phyloP scores from a whole-genome alignment of 2,113 vertebrate genomes.

The Chroicocephalus ridibundus region DNA sequence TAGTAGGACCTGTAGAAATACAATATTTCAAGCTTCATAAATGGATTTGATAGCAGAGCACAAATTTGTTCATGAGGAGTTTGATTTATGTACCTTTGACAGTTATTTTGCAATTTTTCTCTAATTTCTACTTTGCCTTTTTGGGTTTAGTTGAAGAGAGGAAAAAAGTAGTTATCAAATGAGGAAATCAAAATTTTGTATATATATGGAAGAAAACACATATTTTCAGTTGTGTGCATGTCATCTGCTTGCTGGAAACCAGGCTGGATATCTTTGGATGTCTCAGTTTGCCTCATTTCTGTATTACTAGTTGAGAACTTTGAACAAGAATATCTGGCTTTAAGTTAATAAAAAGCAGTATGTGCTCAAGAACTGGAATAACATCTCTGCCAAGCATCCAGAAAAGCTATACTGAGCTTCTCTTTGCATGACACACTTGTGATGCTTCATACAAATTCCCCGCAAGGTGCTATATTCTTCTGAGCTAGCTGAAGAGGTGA shows the following conservation, averaged over 20 bases:
- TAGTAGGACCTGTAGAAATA: background rate
- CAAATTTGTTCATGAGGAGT: background rate
- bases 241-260: background rate
- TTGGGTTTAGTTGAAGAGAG: background rate
- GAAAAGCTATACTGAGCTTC: background rate
- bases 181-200: background rate
- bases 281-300: background rate
- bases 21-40: background rate
- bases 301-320: background rate
- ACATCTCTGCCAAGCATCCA: background rate
- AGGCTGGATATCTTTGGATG: background rate
- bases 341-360: background rate
- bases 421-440: background rate
- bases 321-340: background rate
- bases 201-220: background rate
- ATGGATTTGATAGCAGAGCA: background rate
- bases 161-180: background rate
- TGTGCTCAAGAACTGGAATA: background rate
- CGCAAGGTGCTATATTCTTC: background rate
- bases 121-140: background rate
- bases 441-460: background rate
- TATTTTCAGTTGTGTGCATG: background rate
- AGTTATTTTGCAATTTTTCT: background rate
- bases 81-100: background rate
- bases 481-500: background rate